Evolutionary conservation across 2,113 vertebrate species (phyloP), one percentile per base, ranked within the genome.

Genomic region (Bubo bubo): DNA sequence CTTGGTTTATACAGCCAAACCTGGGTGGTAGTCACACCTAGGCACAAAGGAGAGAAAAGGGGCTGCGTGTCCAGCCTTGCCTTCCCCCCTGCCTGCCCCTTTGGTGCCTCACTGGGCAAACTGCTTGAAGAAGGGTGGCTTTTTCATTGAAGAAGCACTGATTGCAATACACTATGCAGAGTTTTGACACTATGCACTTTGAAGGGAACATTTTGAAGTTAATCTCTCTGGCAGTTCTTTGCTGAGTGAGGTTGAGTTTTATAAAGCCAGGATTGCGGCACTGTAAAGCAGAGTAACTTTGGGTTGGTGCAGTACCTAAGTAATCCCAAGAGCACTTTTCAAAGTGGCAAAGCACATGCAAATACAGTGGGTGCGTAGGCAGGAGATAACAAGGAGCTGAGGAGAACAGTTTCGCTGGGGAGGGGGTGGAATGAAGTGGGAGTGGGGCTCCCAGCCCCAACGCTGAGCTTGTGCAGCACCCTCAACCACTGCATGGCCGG

Each of bases 291-390:
- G 52, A 95, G 77, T 34, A 86, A 16, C 86, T 79, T 88, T 23
- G 39, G 56, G 52, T 68, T 79, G 89, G 80, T 92, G 84, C 86
- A 14, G 76, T 83, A 94, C 96, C 86, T 60, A 79, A 96, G 90
- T 95, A 95, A 92, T 96, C 83, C 88, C 77, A 68, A 76, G 91
- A 96, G 84, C 89, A 62, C 89, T 96, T 59, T 88, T 81, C 84
- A 79, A 45, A 96, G 91, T 56, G 71, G 88, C 70, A 82, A 91
- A 94, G 93, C 88, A 91, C 86, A 27, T 85, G 49, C 34, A 93
- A 95, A 72, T 58, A 8, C 53, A 76, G 86, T 0, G 8, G 32
- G 52, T 82, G 91, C 12, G 93, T 97, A 93, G 94, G 96, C 91
- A 88, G 95, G 52, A 94, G 95, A 88, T 93, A 92, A 86, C 52